Base-by-base conservation (phyloP, 2,888 invertebrate species). In the Zygaena filipendulae region DNA sequence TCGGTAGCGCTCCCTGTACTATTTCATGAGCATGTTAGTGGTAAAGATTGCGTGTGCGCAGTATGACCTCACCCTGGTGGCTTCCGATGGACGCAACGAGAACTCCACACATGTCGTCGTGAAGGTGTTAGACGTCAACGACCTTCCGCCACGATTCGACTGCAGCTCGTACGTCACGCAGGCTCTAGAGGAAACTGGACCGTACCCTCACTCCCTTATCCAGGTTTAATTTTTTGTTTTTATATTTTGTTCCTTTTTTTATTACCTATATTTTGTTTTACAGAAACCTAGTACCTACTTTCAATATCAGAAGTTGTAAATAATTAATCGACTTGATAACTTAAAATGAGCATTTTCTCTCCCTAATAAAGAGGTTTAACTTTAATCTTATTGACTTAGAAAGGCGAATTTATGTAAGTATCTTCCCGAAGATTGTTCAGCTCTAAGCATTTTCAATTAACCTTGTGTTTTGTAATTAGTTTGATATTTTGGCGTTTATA, bases 51-150 rank as follows among this genome's bases (percentile, higher is more conserved):
- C 55, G 61, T 71, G 60, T 70, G 57, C 61, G 59, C 84, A 92
- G 90, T 92, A 92, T 82, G 90, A 91, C 79, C 83, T 92, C 81
- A 90, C 90, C 66, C 84, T 92, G 84, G 92, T 93, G 62, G 92
- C 92, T 37, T 92, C 94, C 42, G 91, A 92, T 80, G 92, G 92
- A 62, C 85, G 91, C 69, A 92, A 92, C 83, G 94, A 95, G 79
- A 92, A 91, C 82, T 86, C 86, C 50, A 93, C 93, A 46, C 86
- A 84, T 36, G 90, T 95, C 45, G 84, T 91, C 52, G 88, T 95
- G 51, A 85, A 87, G 59, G 85, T 93, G 47, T 86, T 88, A 49
- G 93, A 95, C 72, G 90, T 91, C 58, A 95, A 95, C 81, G 95
- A 95, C 75, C 84, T 94, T 53, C 91, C 94, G 29, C 95, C 95